Evolutionary conservation across 2,113 vertebrate genomes (phyloP), one percentile per base, ranked within the genome.

Genomic region (Calyptomena viridis): DNA sequence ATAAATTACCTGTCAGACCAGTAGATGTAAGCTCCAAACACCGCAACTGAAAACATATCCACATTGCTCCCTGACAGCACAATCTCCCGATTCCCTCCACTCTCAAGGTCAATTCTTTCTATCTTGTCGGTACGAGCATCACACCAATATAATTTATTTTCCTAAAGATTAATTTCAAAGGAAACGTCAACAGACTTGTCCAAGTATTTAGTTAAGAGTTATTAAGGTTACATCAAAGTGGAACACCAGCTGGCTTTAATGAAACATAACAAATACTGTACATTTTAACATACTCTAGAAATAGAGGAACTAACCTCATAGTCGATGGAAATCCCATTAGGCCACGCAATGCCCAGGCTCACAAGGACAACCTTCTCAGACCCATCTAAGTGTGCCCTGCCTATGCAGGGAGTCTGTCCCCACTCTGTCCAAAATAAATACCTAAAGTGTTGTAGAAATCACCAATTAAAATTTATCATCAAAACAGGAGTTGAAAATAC

Each of bases 1-100:
- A 99, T 98, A 98, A 99, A 99, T 99, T 99, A 99, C 99, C 99
- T 99, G 99, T 99, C 99, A 99, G 99, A 99, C 99, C 99, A 99
- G 98, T 99, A 99, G 98, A 99, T 99, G 98, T 99, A 99, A 98
- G 99, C 99, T 94, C 99, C 99, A 71, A 99, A 99, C 98, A 99
- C 99, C 12, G 99, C 98, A 53, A 99, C 98, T 28, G 99, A 99
- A 98, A 99, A 99, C 97, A 99, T 98, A 98, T 99, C 99, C 97
- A 99, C 99, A 92, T 99, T 99, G 98, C 98, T 98, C 94, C 98
- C 98, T 97, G 99, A 99, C 98, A 99, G 98, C 78, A 99, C 98
- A 98, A 99, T 98, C 98, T 99, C 99, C 11, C 99, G 98, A 97
- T 97, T 98, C 96, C 99, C 98, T 97, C 99, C 99, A 79, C 98